Percentiles rank a stretch among this genome's conserved stretches.
These are phyloP conservation scores for Odiellus spinosus DNA, from an alignment of 2,888 invertebrate species.

Conservation along the genomic window DNA sequence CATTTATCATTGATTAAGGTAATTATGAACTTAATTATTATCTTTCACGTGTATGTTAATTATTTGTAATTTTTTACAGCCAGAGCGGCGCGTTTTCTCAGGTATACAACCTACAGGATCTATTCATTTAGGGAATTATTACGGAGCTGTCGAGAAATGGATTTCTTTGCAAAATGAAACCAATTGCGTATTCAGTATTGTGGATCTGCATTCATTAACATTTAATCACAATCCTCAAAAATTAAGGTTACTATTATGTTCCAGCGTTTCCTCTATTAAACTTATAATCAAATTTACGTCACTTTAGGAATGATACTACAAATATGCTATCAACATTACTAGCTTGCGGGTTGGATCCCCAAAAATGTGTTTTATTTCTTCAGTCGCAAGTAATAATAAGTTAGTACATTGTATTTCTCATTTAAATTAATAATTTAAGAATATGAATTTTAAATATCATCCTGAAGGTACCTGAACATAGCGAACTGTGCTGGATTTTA, in stretches of 20 bases:
- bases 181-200: slow-evolving; percentile 48
- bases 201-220: slow-evolving; percentile 85
- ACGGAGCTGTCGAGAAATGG: slow-evolving; percentile 81
- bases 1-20: too few relatives aligned
- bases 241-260: slow-evolving; percentile 25
- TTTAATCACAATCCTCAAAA: slow-evolving; percentile 42
- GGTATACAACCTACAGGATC: slow-evolving; percentile 93
- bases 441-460: too few relatives aligned
- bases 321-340: slow-evolving; percentile 49
- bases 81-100: slow-evolving; percentile 47
- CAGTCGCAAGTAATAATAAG: slow-evolving; percentile 55
- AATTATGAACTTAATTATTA: too few relatives aligned
- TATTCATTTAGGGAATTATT: slow-evolving; percentile 90
- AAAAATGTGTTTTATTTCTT: slow-evolving; percentile 62
- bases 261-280: neutral
- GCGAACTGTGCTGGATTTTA: slow-evolving; percentile 76
- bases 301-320: neutral
- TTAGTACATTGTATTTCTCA: too few relatives aligned
- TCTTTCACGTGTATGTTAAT: too few relatives aligned
- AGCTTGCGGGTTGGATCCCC: slow-evolving; percentile 76
- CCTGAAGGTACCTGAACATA: slow-evolving; percentile 60
- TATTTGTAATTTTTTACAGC: too few relatives aligned
- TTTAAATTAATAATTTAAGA: too few relatives aligned
- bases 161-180: slow-evolving; percentile 46
- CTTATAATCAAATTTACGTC: neutral